Evolutionary conservation across 1,140 invertebrate species (phyloP).

Genomic region (Oscheius sp.): DNA sequence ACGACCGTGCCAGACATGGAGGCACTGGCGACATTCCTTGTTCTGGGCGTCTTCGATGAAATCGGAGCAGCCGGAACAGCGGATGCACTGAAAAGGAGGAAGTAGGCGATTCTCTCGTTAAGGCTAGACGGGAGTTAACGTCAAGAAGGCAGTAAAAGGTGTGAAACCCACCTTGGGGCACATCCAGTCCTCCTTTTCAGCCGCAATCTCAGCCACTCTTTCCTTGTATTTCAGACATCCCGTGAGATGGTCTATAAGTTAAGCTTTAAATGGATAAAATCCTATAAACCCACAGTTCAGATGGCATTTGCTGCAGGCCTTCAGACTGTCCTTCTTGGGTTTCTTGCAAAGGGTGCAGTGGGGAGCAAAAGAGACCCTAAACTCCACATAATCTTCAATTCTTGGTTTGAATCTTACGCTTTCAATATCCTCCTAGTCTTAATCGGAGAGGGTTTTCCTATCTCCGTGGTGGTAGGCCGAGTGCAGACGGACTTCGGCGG

Average conservation of each 20-base stretch:
- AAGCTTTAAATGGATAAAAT: background rate
- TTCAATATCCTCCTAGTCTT: constrained; percentile 6
- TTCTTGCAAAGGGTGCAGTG: constrained; percentile 4
- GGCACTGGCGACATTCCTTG: constrained; percentile 9
- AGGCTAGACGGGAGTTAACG: too few relatives aligned
- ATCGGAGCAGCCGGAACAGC: background rate
- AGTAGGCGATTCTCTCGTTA: background rate
- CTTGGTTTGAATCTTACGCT: background rate
- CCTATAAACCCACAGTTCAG: background rate
- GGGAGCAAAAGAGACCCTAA: background rate
- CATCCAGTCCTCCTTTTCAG: background rate
- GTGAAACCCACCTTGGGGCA: background rate
- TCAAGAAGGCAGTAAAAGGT: too few relatives aligned
- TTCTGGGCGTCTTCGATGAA: constrained; percentile 13
- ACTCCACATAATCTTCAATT: background rate
- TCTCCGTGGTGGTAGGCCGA: too few relatives aligned
- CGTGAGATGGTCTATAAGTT: background rate
- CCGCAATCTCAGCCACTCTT: background rate
- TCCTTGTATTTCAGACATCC: background rate
- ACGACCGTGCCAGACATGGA: constrained; percentile 8
- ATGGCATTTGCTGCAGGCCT: background rate
- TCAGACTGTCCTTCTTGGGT: background rate
- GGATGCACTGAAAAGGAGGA: constrained; percentile 15
- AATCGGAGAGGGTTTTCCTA: too few relatives aligned
- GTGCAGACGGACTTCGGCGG: too few relatives aligned